Base-by-base conservation (phyloP, 1,140 invertebrate genomes). In the Drosophila subpulchrella region DNA sequence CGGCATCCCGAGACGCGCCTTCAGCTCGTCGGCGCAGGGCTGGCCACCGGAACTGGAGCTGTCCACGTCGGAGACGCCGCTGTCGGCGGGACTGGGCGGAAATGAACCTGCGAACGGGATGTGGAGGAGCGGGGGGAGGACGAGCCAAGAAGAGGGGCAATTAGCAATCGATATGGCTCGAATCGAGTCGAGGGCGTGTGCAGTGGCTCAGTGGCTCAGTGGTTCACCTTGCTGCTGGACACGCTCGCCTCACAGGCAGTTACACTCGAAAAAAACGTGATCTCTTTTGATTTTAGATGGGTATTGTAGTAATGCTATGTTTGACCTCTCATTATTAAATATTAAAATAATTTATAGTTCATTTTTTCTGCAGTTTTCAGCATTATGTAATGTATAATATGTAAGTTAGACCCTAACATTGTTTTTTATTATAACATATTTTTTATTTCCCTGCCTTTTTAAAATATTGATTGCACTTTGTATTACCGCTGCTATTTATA, bases 51-150 rank as follows among this genome's bases (percentile, higher is more conserved):
- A 97, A 82, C 97, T 98, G 75, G 97, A 98, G 81, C 97, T 98
- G 93, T 99, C 98, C 74, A 99, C 97, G 93, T 99, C 98, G 44
- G 97, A 98, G 13, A 99, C 98, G 62, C 98, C 98, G 86, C 97
- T 98, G 94, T 99, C 98, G 12, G 98, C 98, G 59, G 98, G 98
- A 93, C 97, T 98, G 34, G 98, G 98, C 71, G 98, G 98, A 91
- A 99, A 95, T 88, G 98, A 98, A 93, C 97, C 97, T 95, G 70
- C 41, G 13, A 59, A 54, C 65, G 65, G 61, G 65, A 71, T 24
- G 24, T 10, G 42, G 41, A 47, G 42, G 38, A 27, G 48, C 58
- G 36, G 13, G 54, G 47, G 36, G 47, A 61, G 46, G 55, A 71
- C 51, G 53, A 61, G 8, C 54, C 46, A 42, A 71, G 56, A 56